phyloP scores from a whole-genome alignment of 2,797 vertebrate species.

The Pagetopsis macropterus region DNA sequence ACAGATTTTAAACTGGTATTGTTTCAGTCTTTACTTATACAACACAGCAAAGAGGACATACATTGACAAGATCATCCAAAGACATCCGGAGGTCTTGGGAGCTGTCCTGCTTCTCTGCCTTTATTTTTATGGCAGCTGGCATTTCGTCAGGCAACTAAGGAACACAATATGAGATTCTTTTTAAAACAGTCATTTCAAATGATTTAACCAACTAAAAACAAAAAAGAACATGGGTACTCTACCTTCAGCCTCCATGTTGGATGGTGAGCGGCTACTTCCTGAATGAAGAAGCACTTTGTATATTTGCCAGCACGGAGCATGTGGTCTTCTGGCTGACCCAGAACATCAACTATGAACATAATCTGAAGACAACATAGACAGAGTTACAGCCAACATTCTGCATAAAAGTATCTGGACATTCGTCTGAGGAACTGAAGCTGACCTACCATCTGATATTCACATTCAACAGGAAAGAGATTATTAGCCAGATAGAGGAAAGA shows the following conservation, averaged over 20 bases:
- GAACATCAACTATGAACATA: conserved; percentile 32
- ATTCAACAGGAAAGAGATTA: conserved; percentile 30
- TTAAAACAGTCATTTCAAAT: conserved; percentile 5
- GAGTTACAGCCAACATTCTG: neutral
- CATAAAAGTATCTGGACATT: neutral
- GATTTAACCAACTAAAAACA: neutral
- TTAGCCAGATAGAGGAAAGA: conserved; percentile 36
- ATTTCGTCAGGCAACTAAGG: conserved; percentile 27
- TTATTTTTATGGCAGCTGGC: neutral
- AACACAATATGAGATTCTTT: conserved; percentile 7
- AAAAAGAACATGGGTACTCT: neutral
- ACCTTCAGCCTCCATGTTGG: conserved; percentile 24
- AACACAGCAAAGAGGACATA: conserved; percentile 1
- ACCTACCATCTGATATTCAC: conserved; percentile 38
- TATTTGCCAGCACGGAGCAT: conserved; percentile 17
- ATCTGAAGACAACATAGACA: conserved; percentile 31
- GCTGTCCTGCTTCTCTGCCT: neutral
- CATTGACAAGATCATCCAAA: conserved; percentile 19
- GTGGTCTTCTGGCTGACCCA: conserved; percentile 33
- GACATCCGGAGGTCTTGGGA: neutral
- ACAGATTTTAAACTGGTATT: neutral
- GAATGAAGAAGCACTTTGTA: conserved; percentile 5
- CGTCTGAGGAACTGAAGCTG: conserved; percentile 18
- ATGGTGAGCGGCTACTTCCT: neutral
- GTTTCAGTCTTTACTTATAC: neutral